Evolutionary conservation across 2,797 vertebrate genomes (phyloP).

Genomic region (Schizopygopsis pylzovi): DNA sequence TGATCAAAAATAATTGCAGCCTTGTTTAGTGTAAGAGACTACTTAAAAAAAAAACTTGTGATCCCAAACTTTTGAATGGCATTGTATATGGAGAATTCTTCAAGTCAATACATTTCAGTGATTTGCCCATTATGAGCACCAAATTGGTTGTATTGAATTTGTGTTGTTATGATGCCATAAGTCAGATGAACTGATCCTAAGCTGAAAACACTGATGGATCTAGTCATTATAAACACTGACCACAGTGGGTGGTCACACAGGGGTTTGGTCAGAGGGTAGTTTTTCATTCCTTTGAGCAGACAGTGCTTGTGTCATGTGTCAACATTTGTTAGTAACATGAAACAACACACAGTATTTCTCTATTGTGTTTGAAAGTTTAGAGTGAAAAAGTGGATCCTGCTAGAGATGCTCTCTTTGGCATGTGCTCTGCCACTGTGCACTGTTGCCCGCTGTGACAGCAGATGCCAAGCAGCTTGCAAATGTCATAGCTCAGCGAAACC

Average conservation of each 20-base stretch:
- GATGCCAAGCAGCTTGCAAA: conserved; percentile 44
- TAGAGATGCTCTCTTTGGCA: conserved; percentile 1
- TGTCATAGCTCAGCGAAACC: conserved; percentile 45
- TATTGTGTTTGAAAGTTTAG: not conserved
- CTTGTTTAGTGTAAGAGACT: not conserved
- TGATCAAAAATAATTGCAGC: not conserved
- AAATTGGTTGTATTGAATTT: not conserved
- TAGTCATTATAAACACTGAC: not conserved
- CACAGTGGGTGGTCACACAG: not conserved
- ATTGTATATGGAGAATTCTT: not conserved
- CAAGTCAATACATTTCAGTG: not conserved
- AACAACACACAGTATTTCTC: not conserved
- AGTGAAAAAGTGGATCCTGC: conserved; percentile 9
- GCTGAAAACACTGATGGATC: not conserved
- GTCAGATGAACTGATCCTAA: not conserved
- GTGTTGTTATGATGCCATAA: not conserved
- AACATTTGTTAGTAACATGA: not conserved
- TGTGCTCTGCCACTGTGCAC: conserved; percentile 17
- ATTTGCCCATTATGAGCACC: not conserved
- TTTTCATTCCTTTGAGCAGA: not conserved
- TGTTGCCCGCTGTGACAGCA: conserved; percentile 42
- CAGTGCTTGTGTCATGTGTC: not conserved
- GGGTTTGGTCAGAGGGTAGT: not conserved
- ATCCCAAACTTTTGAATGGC: not conserved
- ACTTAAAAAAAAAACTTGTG: not conserved